Evolutionary conservation across 2,797 vertebrate species (phyloP).

Genomic region (Crotalus adamanteus): DNA sequence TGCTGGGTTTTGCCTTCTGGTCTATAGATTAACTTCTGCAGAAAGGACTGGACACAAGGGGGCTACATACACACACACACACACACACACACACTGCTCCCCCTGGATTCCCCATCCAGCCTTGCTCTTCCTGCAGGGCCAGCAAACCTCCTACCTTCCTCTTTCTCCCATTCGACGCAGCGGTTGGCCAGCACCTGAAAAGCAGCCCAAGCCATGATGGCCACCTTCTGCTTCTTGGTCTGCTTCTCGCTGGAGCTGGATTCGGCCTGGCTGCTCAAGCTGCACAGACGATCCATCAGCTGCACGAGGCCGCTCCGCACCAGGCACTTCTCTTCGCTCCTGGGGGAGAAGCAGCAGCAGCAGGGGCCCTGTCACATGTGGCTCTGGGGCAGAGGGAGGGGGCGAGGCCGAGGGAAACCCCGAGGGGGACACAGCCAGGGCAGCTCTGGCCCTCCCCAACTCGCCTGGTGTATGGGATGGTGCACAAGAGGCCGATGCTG

Average conservation of each 20-base stretch:
- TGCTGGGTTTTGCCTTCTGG: not conserved
- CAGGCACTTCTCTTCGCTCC: conserved; percentile 97
- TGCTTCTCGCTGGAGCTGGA: conserved; percentile 95
- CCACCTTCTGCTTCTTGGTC: conserved; percentile 97
- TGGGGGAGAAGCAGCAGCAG: conserved; percentile 47
- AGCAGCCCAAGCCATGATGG: conserved; percentile 98
- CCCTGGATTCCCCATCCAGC: too few relatives aligned
- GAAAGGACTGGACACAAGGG: not conserved
- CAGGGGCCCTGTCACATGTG: not conserved
- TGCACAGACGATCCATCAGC: conserved; percentile 95
- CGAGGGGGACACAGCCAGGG: not conserved
- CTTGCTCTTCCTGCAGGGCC: not conserved
- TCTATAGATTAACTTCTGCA: not conserved
- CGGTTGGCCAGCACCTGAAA: conserved; percentile 98
- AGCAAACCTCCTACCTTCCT: conserved; percentile 82
- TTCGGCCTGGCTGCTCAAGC: conserved; percentile 92
- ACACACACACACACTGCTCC: too few relatives aligned
- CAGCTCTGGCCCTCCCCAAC: not conserved
- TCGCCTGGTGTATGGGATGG: conserved; percentile 96
- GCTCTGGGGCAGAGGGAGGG: not conserved
- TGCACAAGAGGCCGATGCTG: conserved; percentile 95
- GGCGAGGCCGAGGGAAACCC: not conserved
- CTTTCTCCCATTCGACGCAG: conserved; percentile 98
- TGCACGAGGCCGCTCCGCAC: conserved; percentile 96
- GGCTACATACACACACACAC: not conserved